Percentiles rank a stretch among this genome's conserved stretches.
Evolutionary conservation across 2,113 vertebrate species (phyloP).

Genomic region (Gadus chalcogrammus): DNA sequence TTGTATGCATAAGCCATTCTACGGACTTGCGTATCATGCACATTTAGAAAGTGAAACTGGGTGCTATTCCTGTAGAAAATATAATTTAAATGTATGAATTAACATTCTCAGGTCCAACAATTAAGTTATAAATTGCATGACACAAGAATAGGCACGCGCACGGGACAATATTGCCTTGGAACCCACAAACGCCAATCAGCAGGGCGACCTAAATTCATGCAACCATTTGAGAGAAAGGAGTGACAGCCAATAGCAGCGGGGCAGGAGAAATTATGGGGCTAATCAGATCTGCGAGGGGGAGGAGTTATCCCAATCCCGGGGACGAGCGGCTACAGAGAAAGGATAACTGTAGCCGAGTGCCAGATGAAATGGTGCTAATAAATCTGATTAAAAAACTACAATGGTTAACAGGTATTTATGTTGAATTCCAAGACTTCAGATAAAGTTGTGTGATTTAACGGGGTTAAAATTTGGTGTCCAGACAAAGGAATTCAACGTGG

Average conservation of each 20-base stretch:
- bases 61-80: too few species aligned
- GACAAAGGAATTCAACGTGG: conserved; percentile 44
- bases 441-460: conserved; percentile 1
- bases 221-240: conserved; percentile 45
- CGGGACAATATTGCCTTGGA: conserved; percentile 68
- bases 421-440: background rate
- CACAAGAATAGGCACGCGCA: conserved; percentile 12
- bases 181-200: conserved; percentile 66
- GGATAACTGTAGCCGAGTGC: conserved; percentile 52
- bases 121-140: background rate
- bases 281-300: conserved; percentile 49
- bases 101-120: too few species aligned
- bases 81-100: too few species aligned
- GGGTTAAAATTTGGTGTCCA: background rate
- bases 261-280: conserved; percentile 10
- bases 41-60: too few species aligned
- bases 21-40: too few species aligned
- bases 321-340: conserved; percentile 37
- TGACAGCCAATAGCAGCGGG: conserved; percentile 52
- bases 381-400: background rate
- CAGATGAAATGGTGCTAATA: conserved; percentile 43
- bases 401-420: conserved; percentile 15
- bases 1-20: too few species aligned
- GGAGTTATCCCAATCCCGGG: conserved; percentile 52
- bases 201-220: conserved; percentile 52